phyloP scores from a whole-genome alignment of 1,140 invertebrate species.

The Bombus impatiens region DNA sequence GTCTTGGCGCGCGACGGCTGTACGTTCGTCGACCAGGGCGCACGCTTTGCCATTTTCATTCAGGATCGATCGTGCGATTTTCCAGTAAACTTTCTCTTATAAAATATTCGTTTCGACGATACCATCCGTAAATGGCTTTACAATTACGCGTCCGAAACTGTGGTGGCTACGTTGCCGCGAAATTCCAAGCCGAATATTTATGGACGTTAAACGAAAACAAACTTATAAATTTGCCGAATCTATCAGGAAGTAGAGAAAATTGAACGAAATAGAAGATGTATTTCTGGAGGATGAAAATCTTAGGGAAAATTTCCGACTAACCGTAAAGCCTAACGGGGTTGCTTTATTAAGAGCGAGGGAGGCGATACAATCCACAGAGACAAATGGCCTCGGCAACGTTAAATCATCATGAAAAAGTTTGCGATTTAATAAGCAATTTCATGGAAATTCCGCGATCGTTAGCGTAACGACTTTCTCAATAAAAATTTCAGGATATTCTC shows the following conservation, averaged over 20 bases:
- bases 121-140: neutral
- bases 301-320: conserved; percentile 41
- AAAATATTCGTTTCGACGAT: neutral
- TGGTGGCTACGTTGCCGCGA: no score
- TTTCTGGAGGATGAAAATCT: conserved; percentile 33
- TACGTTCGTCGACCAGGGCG: conserved; percentile 14
- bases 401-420: conserved; percentile 80
- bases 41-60: conserved; percentile 30
- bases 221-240: neutral
- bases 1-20: conserved; percentile 45
- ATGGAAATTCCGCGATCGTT: conserved; percentile 78
- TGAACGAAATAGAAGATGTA: neutral
- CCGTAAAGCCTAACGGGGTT: conserved; percentile 56
- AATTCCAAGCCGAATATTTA: neutral
- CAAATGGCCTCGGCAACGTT: conserved; percentile 77
- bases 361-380: conserved; percentile 78
- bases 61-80: conserved; percentile 28
- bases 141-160: neutral
- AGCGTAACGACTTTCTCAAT: conserved; percentile 51
- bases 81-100: neutral
- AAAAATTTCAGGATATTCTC: conserved; percentile 42
- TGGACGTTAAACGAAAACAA: neutral
- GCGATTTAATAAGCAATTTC: conserved; percentile 82
- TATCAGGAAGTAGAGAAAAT: neutral
- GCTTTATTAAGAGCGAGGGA: conserved; percentile 70